These are phyloP conservation scores for Channa striata DNA, from an alignment of 2,797 vertebrate species.

Conservation along the genomic window DNA sequence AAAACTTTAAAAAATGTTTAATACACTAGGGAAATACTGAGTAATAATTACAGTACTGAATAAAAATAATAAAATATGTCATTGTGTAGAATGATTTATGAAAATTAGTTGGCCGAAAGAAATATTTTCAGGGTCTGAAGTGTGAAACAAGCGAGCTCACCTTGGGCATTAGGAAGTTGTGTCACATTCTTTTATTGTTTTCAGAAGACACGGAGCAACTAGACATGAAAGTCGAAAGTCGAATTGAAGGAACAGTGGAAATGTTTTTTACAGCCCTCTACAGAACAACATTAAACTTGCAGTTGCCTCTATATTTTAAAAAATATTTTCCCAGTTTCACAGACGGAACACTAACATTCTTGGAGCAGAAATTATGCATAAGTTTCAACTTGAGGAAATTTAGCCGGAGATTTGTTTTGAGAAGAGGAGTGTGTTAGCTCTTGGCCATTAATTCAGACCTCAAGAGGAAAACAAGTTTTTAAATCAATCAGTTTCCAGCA, in stretches of 20 bases:
- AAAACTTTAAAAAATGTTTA: neutral
- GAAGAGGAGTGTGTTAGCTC: neutral
- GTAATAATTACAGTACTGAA: neutral
- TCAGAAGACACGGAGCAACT: neutral
- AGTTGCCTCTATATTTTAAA: too few species aligned
- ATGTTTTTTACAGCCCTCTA: too few species aligned
- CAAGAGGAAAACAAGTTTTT: neutral
- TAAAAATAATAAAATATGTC: neutral
- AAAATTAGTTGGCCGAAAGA: too few species aligned
- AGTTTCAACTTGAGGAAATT: neutral
- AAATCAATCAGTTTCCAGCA: neutral
- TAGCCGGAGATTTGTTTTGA: neutral
- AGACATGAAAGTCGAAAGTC: too few species aligned
- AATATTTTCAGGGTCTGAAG: too few species aligned
- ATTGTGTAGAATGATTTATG: neutral
- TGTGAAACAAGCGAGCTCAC: too few species aligned
- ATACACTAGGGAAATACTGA: neutral
- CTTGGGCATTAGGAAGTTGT: too few species aligned
- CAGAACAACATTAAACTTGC: too few species aligned
- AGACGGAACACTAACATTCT: too few species aligned
- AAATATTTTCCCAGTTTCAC: too few species aligned
- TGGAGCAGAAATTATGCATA: too few species aligned
- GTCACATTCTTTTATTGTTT: neutral
- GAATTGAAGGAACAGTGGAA: too few species aligned
- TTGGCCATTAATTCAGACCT: neutral